A percentile compares a stretch with the other conserved stretches of the same genome.
These are phyloP conservation scores for Pammene aurita DNA, from an alignment of 2,888 invertebrate genomes.

Conservation along the genomic window DNA sequence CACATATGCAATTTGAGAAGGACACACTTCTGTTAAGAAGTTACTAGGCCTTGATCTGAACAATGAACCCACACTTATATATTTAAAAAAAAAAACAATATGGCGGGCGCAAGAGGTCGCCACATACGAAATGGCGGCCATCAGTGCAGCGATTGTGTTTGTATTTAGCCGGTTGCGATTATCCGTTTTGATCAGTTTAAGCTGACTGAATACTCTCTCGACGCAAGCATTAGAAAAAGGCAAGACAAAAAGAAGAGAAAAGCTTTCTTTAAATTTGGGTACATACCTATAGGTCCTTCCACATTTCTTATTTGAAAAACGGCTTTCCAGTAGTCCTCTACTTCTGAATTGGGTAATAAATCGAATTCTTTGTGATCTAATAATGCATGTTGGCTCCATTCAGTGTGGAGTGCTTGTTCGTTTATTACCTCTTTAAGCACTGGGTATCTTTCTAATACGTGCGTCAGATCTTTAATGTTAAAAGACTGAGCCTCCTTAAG, in stretches of 20 bases:
- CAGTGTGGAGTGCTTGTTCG: neutral
- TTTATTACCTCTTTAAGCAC: neutral
- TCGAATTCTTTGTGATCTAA: neutral
- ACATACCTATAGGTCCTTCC: neutral
- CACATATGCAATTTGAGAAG: too few species aligned
- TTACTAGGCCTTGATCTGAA: too few species aligned
- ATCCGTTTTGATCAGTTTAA: slow-evolving; percentile 3
- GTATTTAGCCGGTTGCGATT: slow-evolving; percentile 3
- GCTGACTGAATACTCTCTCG: slow-evolving; percentile 3
- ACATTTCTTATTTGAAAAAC: neutral
- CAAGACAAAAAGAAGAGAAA: neutral
- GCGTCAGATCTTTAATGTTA: neutral
- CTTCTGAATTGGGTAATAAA: neutral
- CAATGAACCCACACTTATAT: too few species aligned
- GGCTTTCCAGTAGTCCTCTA: neutral
- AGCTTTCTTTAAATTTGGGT: neutral
- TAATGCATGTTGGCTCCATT: neutral
- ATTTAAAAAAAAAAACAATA: too few species aligned
- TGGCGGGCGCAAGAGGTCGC: neutral
- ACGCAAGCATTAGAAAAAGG: slow-evolving; percentile 19
- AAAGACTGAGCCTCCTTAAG: neutral
- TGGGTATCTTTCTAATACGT: neutral
- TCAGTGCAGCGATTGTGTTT: neutral
- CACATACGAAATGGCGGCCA: neutral
- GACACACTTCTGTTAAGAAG: too few species aligned